Conservation (phyloP, 1,140 invertebrate genomes). For the Drosophila nikananu region DNA sequence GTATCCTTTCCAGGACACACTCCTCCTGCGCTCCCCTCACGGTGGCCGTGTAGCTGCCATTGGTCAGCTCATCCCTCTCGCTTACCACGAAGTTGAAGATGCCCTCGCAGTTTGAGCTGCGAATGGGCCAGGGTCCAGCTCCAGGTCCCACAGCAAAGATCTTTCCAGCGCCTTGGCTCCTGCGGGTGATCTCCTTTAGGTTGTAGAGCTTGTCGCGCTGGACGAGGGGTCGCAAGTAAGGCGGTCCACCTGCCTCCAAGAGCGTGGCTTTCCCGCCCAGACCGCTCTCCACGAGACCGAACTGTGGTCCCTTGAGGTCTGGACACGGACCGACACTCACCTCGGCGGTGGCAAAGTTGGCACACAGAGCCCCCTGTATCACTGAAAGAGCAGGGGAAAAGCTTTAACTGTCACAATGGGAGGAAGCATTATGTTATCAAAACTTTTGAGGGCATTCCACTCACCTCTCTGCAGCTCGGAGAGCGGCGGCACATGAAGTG, state of each 20-base stretch:
- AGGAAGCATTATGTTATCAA: conserved; percentile 20
- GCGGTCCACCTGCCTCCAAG: conserved; percentile 93
- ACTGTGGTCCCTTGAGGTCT: conserved; percentile 92
- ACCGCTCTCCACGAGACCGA: conserved; percentile 91
- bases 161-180: conserved; percentile 78
- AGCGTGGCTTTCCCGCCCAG: conserved; percentile 90
- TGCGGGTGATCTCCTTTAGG: conserved; percentile 87
- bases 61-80: conserved; percentile 86
- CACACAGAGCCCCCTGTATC: conserved; percentile 88
- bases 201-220: conserved; percentile 93
- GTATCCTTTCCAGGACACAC: conserved; percentile 88
- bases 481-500: conserved; percentile 85
- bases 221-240: conserved; percentile 92
- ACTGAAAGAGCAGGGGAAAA: conserved; percentile 86
- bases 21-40: conserved; percentile 86
- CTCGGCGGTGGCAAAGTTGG: conserved; percentile 90
- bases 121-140: conserved; percentile 90
- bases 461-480: conserved; percentile 86
- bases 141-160: conserved; percentile 91
- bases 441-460: not conserved
- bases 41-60: conserved; percentile 87
- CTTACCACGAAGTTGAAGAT: conserved; percentile 88
- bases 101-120: conserved; percentile 86
- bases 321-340: conserved; percentile 94
- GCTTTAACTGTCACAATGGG: conserved; percentile 54